These are phyloP conservation scores for Elysia crispata DNA, from an alignment of 2,888 invertebrate species.

Conservation along the genomic window DNA sequence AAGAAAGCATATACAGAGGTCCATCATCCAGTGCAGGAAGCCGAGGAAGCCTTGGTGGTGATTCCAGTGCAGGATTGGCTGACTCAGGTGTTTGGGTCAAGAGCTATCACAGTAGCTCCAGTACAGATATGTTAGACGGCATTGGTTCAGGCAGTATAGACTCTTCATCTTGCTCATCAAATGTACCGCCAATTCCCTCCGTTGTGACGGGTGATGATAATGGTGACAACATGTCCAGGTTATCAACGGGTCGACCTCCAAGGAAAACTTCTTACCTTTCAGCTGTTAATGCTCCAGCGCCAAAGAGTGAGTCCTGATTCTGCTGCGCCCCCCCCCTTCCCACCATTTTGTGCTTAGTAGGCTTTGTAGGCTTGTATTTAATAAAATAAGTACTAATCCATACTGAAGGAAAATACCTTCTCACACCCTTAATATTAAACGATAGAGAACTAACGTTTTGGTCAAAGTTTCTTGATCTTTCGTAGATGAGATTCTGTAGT, in stretches of 20 bases:
- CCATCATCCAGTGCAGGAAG: slow-evolving; percentile 14
- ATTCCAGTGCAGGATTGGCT: slow-evolving; percentile 14
- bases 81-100: slow-evolving; percentile 47
- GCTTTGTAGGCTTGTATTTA: too few relatives aligned
- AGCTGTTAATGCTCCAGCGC: slow-evolving; percentile 69
- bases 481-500: too few relatives aligned
- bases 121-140: slow-evolving; percentile 43
- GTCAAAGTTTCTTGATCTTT: too few relatives aligned
- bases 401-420: too few relatives aligned
- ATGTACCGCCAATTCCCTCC: neutral
- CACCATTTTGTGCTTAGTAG: neutral
- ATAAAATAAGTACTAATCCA: too few relatives aligned
- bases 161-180: slow-evolving; percentile 18
- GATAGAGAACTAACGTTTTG: too few relatives aligned
- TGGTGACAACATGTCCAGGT: slow-evolving; percentile 16
- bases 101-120: slow-evolving; percentile 42
- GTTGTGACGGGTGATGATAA: slow-evolving; percentile 39
- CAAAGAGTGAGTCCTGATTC: neutral
- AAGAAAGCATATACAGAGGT: slow-evolving; percentile 1
- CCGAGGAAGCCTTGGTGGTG: neutral
- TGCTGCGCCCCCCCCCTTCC: neutral
- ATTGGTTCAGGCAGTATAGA: slow-evolving; percentile 14
- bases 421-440: too few relatives aligned
- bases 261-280: slow-evolving; percentile 75
- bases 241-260: slow-evolving; percentile 54